These are phyloP conservation scores for Valencia hispanica DNA, from an alignment of 2,797 vertebrate genomes.

Conservation along the genomic window DNA sequence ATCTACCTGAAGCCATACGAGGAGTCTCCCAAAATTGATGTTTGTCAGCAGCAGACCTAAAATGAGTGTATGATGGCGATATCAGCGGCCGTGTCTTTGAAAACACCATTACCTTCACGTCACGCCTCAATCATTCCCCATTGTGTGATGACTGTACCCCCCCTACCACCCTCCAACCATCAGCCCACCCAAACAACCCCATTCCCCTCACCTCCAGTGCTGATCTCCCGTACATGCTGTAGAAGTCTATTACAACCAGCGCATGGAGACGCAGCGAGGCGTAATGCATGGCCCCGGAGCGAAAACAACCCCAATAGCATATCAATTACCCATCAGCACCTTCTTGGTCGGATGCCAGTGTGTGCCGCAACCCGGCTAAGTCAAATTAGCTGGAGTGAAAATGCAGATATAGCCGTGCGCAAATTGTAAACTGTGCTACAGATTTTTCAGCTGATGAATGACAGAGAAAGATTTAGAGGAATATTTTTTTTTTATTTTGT, in stretches of 20 bases:
- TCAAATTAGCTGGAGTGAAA: constrained; percentile 64
- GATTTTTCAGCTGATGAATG: constrained; percentile 49
- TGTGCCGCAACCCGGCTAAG: constrained; percentile 52
- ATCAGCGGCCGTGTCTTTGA: constrained; percentile 77
- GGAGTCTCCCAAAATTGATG: constrained; percentile 71
- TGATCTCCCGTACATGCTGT: constrained; percentile 68
- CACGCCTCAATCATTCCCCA: constrained; percentile 82
- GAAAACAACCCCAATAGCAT: constrained; percentile 76
- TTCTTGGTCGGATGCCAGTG: constrained; percentile 60
- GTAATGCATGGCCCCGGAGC: constrained; percentile 74
- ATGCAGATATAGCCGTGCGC: constrained; percentile 67
- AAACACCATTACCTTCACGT: constrained; percentile 81
- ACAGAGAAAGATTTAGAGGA: constrained; percentile 19
- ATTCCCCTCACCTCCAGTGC: constrained; percentile 56
- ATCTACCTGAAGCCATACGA: constrained; percentile 55
- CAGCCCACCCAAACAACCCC: constrained; percentile 16
- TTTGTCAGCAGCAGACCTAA: constrained; percentile 70
- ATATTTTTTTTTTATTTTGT: neutral
- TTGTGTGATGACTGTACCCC: constrained; percentile 60
- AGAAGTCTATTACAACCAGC: constrained; percentile 73
- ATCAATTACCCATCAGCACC: constrained; percentile 81
- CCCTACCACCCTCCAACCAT: neutral
- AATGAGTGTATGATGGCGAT: constrained; percentile 72
- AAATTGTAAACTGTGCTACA: constrained; percentile 58
- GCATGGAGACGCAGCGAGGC: constrained; percentile 61